A percentile compares a stretch with the other conserved stretches of the same genome.
phyloP scores from a whole-genome alignment of 2,888 invertebrate species.

The Lepetodrilus schrolli region DNA sequence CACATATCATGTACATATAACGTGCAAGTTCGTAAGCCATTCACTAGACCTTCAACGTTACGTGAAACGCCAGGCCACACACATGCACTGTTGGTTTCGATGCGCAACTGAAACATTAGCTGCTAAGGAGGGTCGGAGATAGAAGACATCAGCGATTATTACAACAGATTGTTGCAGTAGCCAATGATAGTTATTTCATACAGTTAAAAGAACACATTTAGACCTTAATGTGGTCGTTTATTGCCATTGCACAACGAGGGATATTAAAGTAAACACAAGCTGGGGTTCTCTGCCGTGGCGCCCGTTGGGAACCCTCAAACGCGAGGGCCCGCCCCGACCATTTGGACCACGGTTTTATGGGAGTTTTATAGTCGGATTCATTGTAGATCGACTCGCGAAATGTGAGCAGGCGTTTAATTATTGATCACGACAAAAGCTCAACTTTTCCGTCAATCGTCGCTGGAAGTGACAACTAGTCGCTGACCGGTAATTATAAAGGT shows the following conservation, averaged over 20 bases:
- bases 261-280: background rate
- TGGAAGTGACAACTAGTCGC: background rate
- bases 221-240: background rate
- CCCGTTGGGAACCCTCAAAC: background rate
- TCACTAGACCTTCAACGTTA: too few relatives aligned
- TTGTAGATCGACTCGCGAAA: constrained; percentile 17
- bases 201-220: constrained; percentile 1
- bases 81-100: too few relatives aligned
- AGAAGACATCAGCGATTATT: too few relatives aligned
- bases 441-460: background rate
- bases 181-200: constrained; percentile 17
- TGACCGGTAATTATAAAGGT: constrained; percentile 11
- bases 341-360: constrained; percentile 15
- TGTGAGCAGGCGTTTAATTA: constrained; percentile 25
- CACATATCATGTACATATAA: too few relatives aligned
- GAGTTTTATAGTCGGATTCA: constrained; percentile 20
- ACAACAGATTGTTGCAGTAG: background rate
- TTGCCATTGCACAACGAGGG: constrained; percentile 9
- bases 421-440: constrained; percentile 13
- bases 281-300: too few relatives aligned
- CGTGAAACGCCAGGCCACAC: too few relatives aligned
- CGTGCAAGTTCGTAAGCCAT: too few relatives aligned
- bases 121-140: too few relatives aligned
- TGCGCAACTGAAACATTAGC: too few relatives aligned
- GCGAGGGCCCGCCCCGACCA: background rate